Conservation (phyloP, 2,113 vertebrate genomes). For the Turnix velox region DNA sequence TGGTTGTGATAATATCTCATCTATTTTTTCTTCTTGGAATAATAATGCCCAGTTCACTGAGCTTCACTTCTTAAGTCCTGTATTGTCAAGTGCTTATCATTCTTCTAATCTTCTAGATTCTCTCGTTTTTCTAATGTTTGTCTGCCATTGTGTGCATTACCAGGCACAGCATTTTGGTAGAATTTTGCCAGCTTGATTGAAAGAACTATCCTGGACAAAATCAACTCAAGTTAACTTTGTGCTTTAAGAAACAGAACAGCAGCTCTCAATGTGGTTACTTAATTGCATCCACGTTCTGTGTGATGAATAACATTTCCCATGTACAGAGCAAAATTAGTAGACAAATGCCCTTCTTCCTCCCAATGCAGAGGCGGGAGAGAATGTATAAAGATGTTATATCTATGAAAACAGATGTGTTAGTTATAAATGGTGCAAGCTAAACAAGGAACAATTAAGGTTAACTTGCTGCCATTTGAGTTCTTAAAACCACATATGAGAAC, state of each 20-base stretch:
- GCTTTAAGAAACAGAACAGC: background rate
- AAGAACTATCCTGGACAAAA: background rate
- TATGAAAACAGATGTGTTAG: slow-evolving; percentile 38
- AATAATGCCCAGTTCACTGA: background rate
- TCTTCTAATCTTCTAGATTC: background rate
- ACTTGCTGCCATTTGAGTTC: slow-evolving; percentile 14
- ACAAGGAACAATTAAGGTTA: slow-evolving; percentile 39
- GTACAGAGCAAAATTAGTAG: slow-evolving; percentile 3
- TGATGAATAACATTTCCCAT: slow-evolving; percentile 22
- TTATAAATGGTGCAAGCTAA: slow-evolving; percentile 21
- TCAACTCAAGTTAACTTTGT: background rate
- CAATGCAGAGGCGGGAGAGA: background rate
- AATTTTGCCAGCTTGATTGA: background rate
- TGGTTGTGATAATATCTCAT: background rate
- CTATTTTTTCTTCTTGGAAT: background rate
- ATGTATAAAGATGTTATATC: background rate
- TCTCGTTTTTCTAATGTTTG: background rate
- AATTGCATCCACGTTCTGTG: slow-evolving; percentile 30
- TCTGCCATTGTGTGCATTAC: rapidly evolving
- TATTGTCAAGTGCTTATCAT: background rate
- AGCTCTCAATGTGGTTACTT: background rate
- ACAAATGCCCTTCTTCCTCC: slow-evolving; percentile 13
- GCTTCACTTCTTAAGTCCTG: background rate
- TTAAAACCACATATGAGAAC: slow-evolving; percentile 28
- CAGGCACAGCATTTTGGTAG: background rate